phyloP scores from a whole-genome alignment of 2,888 invertebrate genomes.

The Drosophila pseudotakahashii region DNA sequence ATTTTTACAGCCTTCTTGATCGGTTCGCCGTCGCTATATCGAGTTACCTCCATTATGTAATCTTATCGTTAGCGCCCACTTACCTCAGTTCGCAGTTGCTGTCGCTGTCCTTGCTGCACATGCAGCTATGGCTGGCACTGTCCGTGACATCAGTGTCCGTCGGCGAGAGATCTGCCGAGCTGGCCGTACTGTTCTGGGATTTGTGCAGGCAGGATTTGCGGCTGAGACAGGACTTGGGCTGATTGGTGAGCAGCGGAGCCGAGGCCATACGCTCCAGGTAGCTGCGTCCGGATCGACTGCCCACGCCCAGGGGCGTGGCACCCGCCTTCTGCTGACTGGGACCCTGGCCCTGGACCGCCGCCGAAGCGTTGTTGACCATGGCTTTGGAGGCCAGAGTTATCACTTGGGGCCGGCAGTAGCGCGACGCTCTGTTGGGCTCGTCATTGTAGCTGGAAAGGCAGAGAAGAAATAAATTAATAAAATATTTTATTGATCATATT shows the following conservation, averaged over 20 bases:
- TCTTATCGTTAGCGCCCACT: conserved; percentile 42
- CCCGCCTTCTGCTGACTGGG: conserved; percentile 60
- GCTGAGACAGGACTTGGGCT: conserved; percentile 86
- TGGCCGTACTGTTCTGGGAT: conserved; percentile 40
- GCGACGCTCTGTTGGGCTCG: conserved; percentile 79
- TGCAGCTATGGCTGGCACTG: conserved; percentile 32
- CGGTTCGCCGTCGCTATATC: conserved; percentile 30
- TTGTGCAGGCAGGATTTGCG: conserved; percentile 81
- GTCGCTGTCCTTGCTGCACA: conserved; percentile 34
- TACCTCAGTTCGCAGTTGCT: conserved; percentile 61
- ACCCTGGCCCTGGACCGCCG: conserved; percentile 55
- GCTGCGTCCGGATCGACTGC: conserved; percentile 71
- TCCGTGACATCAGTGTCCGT: conserved; percentile 41
- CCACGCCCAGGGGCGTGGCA: conserved; percentile 69
- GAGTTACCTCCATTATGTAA: conserved; percentile 52
- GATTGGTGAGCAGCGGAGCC: conserved; percentile 81
- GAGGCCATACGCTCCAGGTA: conserved; percentile 78
- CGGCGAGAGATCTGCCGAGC: conserved; percentile 30
- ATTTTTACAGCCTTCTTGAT: conserved; percentile 21
- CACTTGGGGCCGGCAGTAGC: conserved; percentile 83
- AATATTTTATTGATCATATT: background rate
- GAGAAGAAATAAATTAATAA: background rate
- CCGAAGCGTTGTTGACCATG: conserved; percentile 82
- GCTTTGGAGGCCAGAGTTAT: conserved; percentile 83
- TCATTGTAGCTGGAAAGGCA: conserved; percentile 79